These are phyloP conservation scores for Eremophila alpestris DNA, from an alignment of 2,797 vertebrate genomes.

Conservation along the genomic window DNA sequence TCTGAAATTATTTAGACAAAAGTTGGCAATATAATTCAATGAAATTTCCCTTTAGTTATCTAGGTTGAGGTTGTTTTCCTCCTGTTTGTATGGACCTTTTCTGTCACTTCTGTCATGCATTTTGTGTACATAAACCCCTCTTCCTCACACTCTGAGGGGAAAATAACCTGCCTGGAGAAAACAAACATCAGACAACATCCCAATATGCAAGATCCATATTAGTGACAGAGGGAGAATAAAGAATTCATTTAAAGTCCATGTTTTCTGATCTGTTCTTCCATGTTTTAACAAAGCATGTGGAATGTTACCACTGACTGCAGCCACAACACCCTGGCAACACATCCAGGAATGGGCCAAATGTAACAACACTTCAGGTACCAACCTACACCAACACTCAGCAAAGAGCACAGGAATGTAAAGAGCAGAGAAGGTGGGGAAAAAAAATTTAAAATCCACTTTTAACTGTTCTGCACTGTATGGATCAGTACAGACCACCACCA, in stretches of 20 bases:
- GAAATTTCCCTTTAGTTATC: not conserved
- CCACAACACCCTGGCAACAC: not conserved
- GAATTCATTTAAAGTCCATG: not conserved
- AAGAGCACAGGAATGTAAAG: not conserved
- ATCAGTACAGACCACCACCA: not conserved
- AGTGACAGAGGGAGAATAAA: not conserved
- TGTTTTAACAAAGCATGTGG: not conserved
- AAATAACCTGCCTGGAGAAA: not conserved
- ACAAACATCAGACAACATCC: not conserved
- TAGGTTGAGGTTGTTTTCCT: not conserved
- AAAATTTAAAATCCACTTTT: not conserved
- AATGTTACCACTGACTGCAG: not conserved
- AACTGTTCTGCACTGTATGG: not conserved
- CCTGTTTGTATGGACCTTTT: not conserved
- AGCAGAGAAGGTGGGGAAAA: not conserved
- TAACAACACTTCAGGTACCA: not conserved
- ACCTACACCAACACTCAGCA: not conserved
- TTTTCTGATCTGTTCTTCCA: not conserved
- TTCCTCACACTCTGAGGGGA: not conserved
- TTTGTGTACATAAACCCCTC: not conserved
- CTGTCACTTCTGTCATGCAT: not conserved
- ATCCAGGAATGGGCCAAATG: not conserved
- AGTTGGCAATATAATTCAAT: not conserved
- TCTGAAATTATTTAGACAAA: not conserved
- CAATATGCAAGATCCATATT: not conserved